Percentiles rank a stretch among this genome's conserved stretches.
Evolutionary conservation across 2,888 invertebrate genomes (phyloP).

Genomic region (Leptogaster cylindrica): DNA sequence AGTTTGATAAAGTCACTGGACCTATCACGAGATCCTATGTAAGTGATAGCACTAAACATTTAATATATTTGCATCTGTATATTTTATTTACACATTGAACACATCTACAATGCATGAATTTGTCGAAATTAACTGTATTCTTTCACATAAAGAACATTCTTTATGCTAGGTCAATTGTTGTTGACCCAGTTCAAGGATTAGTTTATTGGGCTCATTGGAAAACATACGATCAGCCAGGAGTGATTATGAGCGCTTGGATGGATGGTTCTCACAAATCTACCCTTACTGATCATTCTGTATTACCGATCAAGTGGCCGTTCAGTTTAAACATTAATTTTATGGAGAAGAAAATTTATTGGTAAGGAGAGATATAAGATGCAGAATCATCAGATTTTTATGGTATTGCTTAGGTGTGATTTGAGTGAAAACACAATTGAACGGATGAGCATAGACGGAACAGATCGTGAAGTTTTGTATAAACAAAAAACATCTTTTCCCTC

Average conservation of each 20-base stretch:
- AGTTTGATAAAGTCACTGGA: slow-evolving; percentile 66
- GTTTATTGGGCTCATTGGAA: slow-evolving; percentile 84
- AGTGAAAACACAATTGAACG: slow-evolving; percentile 72
- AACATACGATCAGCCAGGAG: slow-evolving; percentile 61
- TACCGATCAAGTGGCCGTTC: slow-evolving; percentile 71
- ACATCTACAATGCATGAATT: too few species aligned
- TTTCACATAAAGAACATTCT: not conserved
- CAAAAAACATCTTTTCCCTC: slow-evolving; percentile 69
- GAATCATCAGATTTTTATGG: not conserved
- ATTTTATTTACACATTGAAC: too few species aligned
- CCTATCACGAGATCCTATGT: slow-evolving; percentile 65
- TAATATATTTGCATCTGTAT: not conserved
- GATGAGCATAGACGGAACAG: slow-evolving; percentile 66
- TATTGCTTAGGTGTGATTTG: slow-evolving; percentile 69
- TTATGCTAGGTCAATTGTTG: slow-evolving; percentile 66
- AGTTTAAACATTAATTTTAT: slow-evolving; percentile 73
- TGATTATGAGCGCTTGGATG: slow-evolving; percentile 75
- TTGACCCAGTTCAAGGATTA: slow-evolving; percentile 72
- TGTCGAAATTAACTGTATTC: not conserved
- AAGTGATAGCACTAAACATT: slow-evolving; percentile 55
- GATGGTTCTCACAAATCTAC: slow-evolving; percentile 71
- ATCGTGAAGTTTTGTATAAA: slow-evolving; percentile 64
- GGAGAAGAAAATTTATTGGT: slow-evolving; percentile 69
- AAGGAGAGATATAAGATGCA: slow-evolving; percentile 9
- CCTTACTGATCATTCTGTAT: slow-evolving; percentile 70